Base-by-base conservation (phyloP, 2,888 invertebrate genomes). In the Orchestes rusci region DNA sequence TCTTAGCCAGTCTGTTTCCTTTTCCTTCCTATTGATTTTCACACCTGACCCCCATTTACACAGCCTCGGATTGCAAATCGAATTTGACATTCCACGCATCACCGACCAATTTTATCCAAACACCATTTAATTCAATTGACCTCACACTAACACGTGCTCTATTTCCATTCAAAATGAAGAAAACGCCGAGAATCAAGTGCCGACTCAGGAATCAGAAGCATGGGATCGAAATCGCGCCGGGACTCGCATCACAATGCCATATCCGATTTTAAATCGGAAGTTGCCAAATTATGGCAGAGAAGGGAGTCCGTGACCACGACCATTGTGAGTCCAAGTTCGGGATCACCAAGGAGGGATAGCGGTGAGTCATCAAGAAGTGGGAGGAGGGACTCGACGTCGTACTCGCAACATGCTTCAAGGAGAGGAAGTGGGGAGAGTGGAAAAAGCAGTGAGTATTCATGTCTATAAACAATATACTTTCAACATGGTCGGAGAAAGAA, bases 181-280 rank as follows among this genome's bases (percentile, higher is more conserved):
- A 88, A 88, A 60, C 74, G 90, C n/a, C 76, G 90, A 38, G 90
- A 91, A 63, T 89, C 89, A 16, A 89, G 88, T 45, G 89, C 87
- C 33, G 90, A 90, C 66, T 85, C 88, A 0, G 87, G 88, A 36
- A 83, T 88, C 53, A 80, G 85, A 61, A 75, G 73, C 53, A 67
- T 67, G 52, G 83, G 84, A 17, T 79, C 80, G 63, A 77, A 80
- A 40, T 83, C 84, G 3, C 75, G 86, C 10, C 74, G 84, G 7
- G 85, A 86, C 56, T 86, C 86, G 10, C 80, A 81, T 65, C 62
- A 63, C 48, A 78, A 73, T 13, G 72, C 79, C 10, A 71, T 75
- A 43, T 77, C 77, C 59, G 83, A 83, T 56, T 76, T 82, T 56
- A 75, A 74, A 39, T 75, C 80, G 7, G 88, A 89, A 57, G 77